Evolutionary conservation across 2,113 vertebrate genomes (phyloP).

Genomic region (Brachypodius melanocephalos): DNA sequence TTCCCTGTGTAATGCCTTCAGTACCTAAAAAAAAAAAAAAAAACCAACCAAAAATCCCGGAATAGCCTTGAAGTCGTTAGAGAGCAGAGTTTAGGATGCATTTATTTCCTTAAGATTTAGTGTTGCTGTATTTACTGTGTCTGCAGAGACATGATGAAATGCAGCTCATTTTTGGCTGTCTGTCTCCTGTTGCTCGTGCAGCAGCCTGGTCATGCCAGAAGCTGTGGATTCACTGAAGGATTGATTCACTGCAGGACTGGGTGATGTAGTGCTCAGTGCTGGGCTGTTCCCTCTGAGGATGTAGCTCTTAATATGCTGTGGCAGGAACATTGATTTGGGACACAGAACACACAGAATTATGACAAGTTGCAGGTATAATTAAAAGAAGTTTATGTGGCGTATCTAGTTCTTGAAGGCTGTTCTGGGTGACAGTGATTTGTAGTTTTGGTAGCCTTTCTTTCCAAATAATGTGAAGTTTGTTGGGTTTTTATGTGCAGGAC

Average conservation of each 20-base stretch:
- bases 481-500: not conserved
- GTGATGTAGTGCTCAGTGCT: not conserved
- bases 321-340: constrained; percentile 21
- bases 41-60: not conserved
- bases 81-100: not conserved
- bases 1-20: not conserved
- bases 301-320: not conserved
- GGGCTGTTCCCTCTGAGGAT: constrained; percentile 3
- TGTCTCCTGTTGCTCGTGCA: not conserved
- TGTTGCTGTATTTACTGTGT: not conserved
- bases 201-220: not conserved
- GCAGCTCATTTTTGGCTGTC: not conserved
- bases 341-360: not conserved
- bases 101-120: not conserved
- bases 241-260: not conserved
- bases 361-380: constrained; percentile 24
- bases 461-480: not conserved
- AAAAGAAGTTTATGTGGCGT: not conserved
- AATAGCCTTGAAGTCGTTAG: not conserved
- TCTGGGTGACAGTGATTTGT: not conserved
- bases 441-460: not conserved
- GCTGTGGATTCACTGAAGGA: not conserved
- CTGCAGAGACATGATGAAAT: not conserved
- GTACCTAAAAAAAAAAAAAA: not conserved
- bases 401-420: not conserved